These are phyloP conservation scores for Calameuta pallipes DNA, from an alignment of 2,888 invertebrate species.

Conservation along the genomic window DNA sequence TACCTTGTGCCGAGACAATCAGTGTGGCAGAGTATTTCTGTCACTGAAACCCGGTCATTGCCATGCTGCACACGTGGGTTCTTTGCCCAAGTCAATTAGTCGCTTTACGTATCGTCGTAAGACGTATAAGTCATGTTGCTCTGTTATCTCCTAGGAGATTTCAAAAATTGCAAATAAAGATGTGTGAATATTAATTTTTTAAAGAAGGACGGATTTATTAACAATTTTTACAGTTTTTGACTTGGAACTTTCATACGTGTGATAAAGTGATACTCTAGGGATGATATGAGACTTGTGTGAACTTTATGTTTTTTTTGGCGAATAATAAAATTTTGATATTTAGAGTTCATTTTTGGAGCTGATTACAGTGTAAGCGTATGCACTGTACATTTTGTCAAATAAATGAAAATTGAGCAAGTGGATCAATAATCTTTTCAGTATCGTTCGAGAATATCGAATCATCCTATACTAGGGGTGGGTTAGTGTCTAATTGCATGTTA, in stretches of 20 bases:
- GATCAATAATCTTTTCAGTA: neutral
- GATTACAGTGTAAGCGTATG: neutral
- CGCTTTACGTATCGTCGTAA: neutral
- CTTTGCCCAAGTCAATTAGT: constrained; percentile 4
- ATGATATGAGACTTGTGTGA: too few relatives aligned
- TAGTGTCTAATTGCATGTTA: neutral
- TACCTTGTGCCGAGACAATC: neutral
- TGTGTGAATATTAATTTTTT: neutral
- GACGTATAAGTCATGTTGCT: neutral
- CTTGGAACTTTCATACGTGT: too few relatives aligned
- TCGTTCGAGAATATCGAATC: neutral
- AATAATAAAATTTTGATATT: neutral
- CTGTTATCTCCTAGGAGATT: neutral
- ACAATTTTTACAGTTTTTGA: too few relatives aligned
- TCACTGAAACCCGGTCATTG: constrained; percentile 43
- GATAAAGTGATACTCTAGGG: too few relatives aligned
- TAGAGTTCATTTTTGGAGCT: neutral
- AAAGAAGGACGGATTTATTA: too few relatives aligned
- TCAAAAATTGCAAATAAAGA: neutral
- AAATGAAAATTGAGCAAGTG: neutral
- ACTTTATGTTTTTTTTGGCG: too few relatives aligned
- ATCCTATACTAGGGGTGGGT: neutral
- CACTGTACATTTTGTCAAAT: neutral
- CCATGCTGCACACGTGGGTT: constrained; percentile 43
- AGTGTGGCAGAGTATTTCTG: constrained; percentile 35